These are phyloP conservation scores for Alauda arvensis DNA, from an alignment of 2,797 vertebrate genomes.

Conservation along the genomic window DNA sequence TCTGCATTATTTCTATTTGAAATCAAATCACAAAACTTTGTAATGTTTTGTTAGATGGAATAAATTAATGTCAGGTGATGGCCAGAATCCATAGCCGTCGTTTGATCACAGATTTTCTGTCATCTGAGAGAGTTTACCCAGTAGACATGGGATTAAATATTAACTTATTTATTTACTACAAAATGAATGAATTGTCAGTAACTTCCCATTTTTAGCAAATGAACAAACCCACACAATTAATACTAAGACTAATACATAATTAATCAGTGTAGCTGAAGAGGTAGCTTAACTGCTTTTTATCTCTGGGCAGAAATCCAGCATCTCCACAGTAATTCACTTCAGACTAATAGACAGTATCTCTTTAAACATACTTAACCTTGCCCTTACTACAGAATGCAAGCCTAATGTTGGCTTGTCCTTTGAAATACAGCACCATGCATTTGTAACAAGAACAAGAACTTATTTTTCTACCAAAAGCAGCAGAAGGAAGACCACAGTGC, in stretches of 20 bases:
- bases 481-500: neutral
- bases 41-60: neutral
- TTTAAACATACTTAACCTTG: slow-evolving; percentile 32
- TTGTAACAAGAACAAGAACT: neutral
- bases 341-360: slow-evolving; percentile 12
- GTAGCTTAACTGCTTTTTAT: slow-evolving; percentile 6
- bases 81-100: neutral
- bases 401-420: neutral
- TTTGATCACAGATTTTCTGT: neutral
- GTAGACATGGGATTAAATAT: neutral
- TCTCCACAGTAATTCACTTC: neutral
- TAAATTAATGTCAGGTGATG: neutral
- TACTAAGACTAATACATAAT: neutral
- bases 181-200: neutral
- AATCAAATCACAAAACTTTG: neutral
- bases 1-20: neutral
- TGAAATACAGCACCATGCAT: neutral
- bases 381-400: neutral
- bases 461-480: neutral
- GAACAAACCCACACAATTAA: neutral
- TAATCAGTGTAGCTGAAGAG: neutral
- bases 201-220: neutral
- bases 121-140: neutral
- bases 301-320: slow-evolving; percentile 40
- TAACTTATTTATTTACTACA: neutral